phyloP scores from a whole-genome alignment of 2,888 invertebrate genomes.

The Tiphia femorata region DNA sequence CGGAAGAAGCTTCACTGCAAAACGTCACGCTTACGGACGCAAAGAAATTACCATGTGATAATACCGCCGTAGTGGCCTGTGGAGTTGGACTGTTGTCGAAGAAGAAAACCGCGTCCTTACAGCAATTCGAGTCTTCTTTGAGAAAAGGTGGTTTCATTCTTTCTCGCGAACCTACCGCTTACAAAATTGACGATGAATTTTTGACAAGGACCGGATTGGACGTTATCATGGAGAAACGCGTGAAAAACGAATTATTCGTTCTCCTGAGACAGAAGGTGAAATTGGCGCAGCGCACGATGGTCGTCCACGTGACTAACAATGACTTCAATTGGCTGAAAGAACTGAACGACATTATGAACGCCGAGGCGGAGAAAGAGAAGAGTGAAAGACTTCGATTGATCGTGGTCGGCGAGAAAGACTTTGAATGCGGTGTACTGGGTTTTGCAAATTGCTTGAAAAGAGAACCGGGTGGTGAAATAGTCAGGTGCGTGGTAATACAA shows the following conservation, averaged over 20 bases:
- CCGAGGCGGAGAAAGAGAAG: constrained; percentile 60
- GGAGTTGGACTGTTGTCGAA: constrained; percentile 71
- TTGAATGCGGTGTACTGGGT: constrained; percentile 83
- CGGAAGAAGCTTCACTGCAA: constrained; percentile 67
- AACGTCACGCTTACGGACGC: constrained; percentile 73
- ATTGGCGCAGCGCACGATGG: constrained; percentile 48
- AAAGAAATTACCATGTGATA: constrained; percentile 73
- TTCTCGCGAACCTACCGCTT: constrained; percentile 39
- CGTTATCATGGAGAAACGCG: constrained; percentile 52
- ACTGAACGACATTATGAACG: constrained; percentile 57
- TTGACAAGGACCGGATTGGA: constrained; percentile 28
- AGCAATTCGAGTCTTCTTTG: constrained; percentile 28
- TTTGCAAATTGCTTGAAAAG: constrained; percentile 87
- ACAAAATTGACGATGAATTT: constrained; percentile 10
- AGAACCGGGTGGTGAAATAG: constrained; percentile 77
- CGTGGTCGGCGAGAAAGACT: constrained; percentile 77
- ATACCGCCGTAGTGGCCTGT: constrained; percentile 71
- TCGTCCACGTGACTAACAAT: constrained; percentile 53
- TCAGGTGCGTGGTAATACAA: constrained; percentile 75
- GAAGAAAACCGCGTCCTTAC: constrained; percentile 20
- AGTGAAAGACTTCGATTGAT: constrained; percentile 72
- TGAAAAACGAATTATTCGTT: constrained; percentile 33
- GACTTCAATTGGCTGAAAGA: constrained; percentile 65
- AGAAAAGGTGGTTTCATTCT: constrained; percentile 54
- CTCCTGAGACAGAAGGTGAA: constrained; percentile 46